Conservation (phyloP, 2,888 invertebrate species). For the Cybosia mesomella region DNA sequence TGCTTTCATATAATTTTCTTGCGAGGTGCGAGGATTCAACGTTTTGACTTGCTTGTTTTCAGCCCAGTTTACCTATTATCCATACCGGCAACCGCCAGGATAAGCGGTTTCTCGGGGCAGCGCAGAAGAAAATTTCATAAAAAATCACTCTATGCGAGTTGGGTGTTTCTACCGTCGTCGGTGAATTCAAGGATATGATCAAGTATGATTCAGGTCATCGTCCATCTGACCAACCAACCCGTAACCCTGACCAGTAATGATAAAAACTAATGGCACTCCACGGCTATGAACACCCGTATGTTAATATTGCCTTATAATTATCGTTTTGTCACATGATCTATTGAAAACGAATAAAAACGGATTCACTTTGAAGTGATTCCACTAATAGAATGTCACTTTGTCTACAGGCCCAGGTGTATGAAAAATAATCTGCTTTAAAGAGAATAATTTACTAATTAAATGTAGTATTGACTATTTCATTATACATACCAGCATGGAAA, state of each 20-base stretch:
- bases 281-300: too few relatives aligned
- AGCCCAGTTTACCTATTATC: not conserved
- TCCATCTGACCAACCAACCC: not conserved
- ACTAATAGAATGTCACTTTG: too few relatives aligned
- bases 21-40: not conserved
- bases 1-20: not conserved
- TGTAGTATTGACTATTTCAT: not conserved
- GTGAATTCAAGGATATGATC: not conserved
- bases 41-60: not conserved
- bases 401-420: too few relatives aligned
- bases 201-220: not conserved
- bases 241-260: not conserved
- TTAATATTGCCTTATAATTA: too few relatives aligned
- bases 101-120: not conserved
- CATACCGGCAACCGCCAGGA: not conserved
- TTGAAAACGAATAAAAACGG: too few relatives aligned
- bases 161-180: not conserved
- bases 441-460: too few relatives aligned
- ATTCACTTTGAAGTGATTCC: too few relatives aligned
- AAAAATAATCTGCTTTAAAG: too few relatives aligned
- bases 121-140: not conserved
- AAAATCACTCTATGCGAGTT: not conserved
- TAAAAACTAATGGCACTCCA: not conserved
- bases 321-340: too few relatives aligned
- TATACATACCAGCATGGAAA: conserved; percentile 67